Evolutionary conservation across 2,797 vertebrate species (phyloP), one percentile per base, ranked within the genome.

Genomic region (Antennarius maculatus): DNA sequence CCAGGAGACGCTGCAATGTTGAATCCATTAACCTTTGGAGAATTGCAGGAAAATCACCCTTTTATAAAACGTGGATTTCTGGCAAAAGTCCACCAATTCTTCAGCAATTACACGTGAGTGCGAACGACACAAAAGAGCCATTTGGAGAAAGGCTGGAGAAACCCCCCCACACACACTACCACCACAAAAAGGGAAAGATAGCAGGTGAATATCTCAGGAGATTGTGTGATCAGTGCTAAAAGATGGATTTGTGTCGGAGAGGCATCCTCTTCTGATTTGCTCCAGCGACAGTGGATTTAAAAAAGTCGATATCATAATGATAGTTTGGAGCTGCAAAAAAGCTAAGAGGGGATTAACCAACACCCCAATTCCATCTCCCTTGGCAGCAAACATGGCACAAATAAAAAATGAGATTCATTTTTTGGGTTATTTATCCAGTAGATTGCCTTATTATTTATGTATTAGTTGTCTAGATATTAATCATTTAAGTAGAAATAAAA

Each of bases 11-110:
- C 31, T 8, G 13, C 54, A 34, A 23, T 7, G 12, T 46, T 68
- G 14, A 56, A 61, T 74, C 50, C 61, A 49, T 56, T 66, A 50
- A 74, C 55, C 46, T 68, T 60, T 65, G 27, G 13, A 10, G 23
- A 42, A 49, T 29, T 31, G 5, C 29, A 34, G 8, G 18, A 59
- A 23, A 63, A 23, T 31, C 12, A n/a, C 9, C 16, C 28, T 41
- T 28, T 54, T 23, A 43, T 43, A 43, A 16, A 65, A 34, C 7
- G 45, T 37, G 41, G 27, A 45, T 65, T 49, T 16, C 17, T 31
- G 28, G 29, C 45, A 43, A 56, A 62, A 39, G 37, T 2, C 37
- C 42, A 61, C 7, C n/a, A 13, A 37, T 67, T 41, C 31, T 41
- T 8, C 16, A 3, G 27, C 47, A 42, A 63, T 37, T 28, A 43